Evolutionary conservation across 2,888 invertebrate genomes (phyloP).

Genomic region (Lasioglossum marginatum): DNA sequence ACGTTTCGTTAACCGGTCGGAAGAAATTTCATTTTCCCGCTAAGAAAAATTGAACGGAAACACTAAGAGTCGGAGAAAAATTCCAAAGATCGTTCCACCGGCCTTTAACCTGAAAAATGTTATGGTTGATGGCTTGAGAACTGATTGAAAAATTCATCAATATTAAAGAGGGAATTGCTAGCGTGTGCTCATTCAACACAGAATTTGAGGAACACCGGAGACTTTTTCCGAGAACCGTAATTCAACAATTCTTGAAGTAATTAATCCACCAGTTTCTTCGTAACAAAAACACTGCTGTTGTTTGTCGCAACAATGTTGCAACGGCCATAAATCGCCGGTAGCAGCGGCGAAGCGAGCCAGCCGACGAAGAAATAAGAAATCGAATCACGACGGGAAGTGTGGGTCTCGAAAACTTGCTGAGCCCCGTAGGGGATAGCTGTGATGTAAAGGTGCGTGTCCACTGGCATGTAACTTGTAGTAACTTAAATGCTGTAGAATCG

Average conservation of each 20-base stretch:
- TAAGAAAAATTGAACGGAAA: background rate
- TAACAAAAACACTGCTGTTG: background rate
- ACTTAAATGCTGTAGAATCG: too few relatives aligned
- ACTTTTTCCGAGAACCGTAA: background rate
- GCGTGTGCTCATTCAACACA: background rate
- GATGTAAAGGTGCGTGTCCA: background rate
- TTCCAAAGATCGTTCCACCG: background rate
- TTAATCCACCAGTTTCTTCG: background rate
- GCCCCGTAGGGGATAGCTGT: background rate
- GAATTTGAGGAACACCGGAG: background rate
- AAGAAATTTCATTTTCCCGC: background rate
- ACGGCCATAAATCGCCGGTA: background rate
- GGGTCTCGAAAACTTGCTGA: background rate
- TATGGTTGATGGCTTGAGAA: background rate
- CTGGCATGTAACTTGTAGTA: background rate
- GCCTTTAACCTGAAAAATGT: background rate
- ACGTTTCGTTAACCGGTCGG: conserved; percentile 10
- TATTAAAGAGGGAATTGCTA: background rate
- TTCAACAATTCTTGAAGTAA: background rate
- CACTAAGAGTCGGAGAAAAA: background rate
- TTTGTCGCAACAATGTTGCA: background rate
- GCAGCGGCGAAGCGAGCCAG: background rate
- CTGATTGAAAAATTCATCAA: background rate
- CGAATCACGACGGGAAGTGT: background rate
- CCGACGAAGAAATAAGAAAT: conserved; percentile 6